Evolutionary conservation across 1,140 invertebrate genomes (phyloP), one percentile per base, ranked within the genome.

Genomic region (Semibalanus balanoides): DNA sequence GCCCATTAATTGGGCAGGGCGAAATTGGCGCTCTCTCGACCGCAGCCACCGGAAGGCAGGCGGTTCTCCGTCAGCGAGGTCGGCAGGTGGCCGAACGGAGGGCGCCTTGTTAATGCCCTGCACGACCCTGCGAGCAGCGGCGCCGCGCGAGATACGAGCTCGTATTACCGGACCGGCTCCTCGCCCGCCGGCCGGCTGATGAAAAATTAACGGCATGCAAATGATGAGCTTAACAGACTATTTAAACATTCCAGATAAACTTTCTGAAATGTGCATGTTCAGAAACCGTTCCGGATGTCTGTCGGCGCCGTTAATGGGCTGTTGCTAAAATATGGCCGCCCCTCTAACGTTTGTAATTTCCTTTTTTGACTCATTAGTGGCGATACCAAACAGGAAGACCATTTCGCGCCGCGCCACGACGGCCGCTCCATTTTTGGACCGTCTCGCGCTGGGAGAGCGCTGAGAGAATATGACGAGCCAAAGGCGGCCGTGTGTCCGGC

Each of bases 151-250:
- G 51, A 14, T 64, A 64, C 51, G 35, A 40, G 35, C 35, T 22
- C 51, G 11, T 14, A 64, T 64, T 64, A 25, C 22, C 51, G 51
- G 51, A 7, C 51, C 51, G 1, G 11, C 51, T 64, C 51, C 7
- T 25, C 11, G 51, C 51, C 22, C 51, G 51, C 51, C 14, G 51
- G 22, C 22, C 17, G 14, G 51, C 51, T 64, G 51, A 64, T 64
- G 51, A 64, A 64, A 64, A 64, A 64, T 64, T 64, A 64, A 64
- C 51, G 22, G 51, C 51, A 64, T 64, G 51, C 51, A 64, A 64
- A 64, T 64, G 51, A 25, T 25, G 51, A 14, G 51, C 51, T 64
- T 64, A 64, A 64, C 51, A 64, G 51, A 25, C 51, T 64, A 64
- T 64, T 64, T 64, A 64, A 64, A 25, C 11, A 64, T 64, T 64